phyloP scores from a whole-genome alignment of 2,888 invertebrate species.

The Hypselothyrea guttata region DNA sequence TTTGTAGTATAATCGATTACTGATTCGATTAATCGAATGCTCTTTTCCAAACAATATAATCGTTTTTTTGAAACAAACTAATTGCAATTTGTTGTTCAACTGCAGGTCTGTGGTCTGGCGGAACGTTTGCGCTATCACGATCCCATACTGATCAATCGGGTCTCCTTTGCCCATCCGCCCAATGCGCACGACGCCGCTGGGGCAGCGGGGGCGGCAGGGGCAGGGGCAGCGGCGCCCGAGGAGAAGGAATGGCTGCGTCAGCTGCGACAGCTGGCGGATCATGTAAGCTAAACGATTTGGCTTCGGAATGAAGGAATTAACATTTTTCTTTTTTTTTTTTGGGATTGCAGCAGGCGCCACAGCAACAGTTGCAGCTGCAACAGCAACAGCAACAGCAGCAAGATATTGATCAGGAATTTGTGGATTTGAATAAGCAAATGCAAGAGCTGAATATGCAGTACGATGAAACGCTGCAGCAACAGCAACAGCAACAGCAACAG shows the following conservation, averaged over 20 bases:
- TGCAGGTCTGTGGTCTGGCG: constrained; percentile 83
- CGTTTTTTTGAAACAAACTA: no score
- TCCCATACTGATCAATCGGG: constrained; percentile 82
- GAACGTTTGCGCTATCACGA: constrained; percentile 88
- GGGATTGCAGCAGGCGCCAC: constrained; percentile 29
- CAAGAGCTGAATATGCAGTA: constrained; percentile 81
- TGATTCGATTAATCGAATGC: no score
- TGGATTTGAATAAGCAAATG: constrained; percentile 81
- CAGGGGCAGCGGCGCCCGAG: constrained; percentile 27
- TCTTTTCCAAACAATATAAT: no score
- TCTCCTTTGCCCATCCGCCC: constrained; percentile 66
- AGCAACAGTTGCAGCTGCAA: constrained; percentile 55
- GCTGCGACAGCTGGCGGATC: constrained; percentile 72
- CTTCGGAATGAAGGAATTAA: no score
- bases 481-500: constrained; percentile 37
- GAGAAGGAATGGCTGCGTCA: constrained; percentile 82
- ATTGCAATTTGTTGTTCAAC: not conserved
- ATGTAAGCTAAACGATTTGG: no score
- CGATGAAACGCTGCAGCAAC: constrained; percentile 50
- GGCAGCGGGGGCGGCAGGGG: constrained; percentile 31
- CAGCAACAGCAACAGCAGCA: constrained; percentile 51
- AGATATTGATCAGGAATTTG: constrained; percentile 81
- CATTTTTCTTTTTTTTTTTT: no score
- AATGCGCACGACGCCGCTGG: constrained; percentile 39
- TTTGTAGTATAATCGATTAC: no score